These are phyloP conservation scores for Meriones psammophilus DNA, from an alignment of 2,797 vertebrate genomes.

Conservation along the genomic window DNA sequence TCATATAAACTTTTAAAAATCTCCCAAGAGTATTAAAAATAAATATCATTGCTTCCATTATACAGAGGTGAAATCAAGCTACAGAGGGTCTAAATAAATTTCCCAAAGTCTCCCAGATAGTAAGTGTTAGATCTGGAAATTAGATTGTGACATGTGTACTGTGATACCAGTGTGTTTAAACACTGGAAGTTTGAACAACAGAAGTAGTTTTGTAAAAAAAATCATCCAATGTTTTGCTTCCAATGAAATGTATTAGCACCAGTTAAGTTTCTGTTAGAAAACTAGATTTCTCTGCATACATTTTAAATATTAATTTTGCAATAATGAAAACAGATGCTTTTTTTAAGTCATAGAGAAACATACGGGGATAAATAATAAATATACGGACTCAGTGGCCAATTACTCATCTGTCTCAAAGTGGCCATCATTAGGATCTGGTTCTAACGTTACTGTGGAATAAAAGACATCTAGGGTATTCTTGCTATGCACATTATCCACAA, in stretches of 20 bases:
- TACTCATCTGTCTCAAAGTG: background rate
- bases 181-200: background rate
- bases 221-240: background rate
- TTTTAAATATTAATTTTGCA: background rate
- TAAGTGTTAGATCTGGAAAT: background rate
- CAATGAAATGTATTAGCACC: background rate
- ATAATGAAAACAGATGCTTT: background rate
- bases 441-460: background rate
- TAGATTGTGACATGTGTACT: fast-evolving
- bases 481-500: fast-evolving
- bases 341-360: background rate
- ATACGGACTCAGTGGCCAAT: background rate
- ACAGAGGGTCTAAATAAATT: background rate
- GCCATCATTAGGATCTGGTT: background rate
- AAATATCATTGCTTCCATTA: background rate
- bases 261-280: background rate
- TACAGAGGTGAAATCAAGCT: background rate
- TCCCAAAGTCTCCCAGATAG: background rate
- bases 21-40: background rate
- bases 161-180: no score
- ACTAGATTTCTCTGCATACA: background rate
- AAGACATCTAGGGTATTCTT: background rate
- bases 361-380: background rate
- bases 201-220: background rate
- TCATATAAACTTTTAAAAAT: background rate